Evolutionary conservation across 2,797 vertebrate species (phyloP), one percentile per base, ranked within the genome.

Genomic region (Hippoglossus hippoglossus): DNA sequence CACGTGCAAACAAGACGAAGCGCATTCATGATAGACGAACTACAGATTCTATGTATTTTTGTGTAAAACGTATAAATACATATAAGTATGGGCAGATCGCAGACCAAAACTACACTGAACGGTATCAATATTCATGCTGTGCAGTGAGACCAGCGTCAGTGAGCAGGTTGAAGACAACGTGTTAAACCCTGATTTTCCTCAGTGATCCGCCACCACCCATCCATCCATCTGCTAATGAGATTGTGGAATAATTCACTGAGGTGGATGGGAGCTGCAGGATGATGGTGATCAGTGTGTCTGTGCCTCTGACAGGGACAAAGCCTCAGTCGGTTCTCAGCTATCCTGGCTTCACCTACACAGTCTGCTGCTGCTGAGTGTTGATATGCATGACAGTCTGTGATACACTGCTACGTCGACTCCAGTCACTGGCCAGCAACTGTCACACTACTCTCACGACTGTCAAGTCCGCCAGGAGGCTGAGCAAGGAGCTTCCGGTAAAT

Each of bases 161-260:
- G 44, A 34, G 22, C 39, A 63, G 15, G 5, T 24, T 59, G 54
- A 9, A 53, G 34, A 31, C 22, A 75, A 68, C 75, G 82, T 67
- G 81, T 91, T 90, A 81, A 85, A 89, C 26, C 18, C 13, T 15
- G 47, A 9, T 1, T 25, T 52, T 26, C 77, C 73, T 25, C 86
- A 52, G 52, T 81, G 80, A 78, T 80, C 67, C 69, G 82, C 76
- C 85, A 83, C 88, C 92, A 89, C 87, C 87, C 85, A 84, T 89
- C 65, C 85, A 83, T 87, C 84, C 85, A 84, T 90, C 65, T 67
- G 31, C 77, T 90, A 79, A 90, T 89, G 85, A 80, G 83, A 83
- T 77, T 63, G 74, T 63, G 80, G 46, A 79, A 67, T 68, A 64
- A 80, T 73, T 66, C 73, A 70, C 21, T 11, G 44, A 39, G 72